Percentiles rank a stretch among this genome's conserved stretches.
Conservation (phyloP, 2,113 vertebrate genomes). For the Nyctereutes procyonoides region DNA sequence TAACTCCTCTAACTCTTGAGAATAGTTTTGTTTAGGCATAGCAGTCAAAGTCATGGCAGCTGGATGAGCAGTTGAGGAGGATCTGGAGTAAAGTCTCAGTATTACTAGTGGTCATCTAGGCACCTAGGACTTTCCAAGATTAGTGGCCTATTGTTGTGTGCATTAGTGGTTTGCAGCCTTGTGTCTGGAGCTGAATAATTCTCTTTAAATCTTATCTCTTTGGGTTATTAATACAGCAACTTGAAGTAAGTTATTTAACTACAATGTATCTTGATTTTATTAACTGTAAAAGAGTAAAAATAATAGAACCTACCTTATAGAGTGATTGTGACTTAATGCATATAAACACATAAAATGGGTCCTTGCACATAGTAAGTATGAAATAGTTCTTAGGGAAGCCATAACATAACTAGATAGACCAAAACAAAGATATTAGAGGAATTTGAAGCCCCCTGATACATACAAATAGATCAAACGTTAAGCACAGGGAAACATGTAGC, state of each 20-base stretch:
- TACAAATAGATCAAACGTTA: not conserved
- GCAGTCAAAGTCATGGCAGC: not conserved
- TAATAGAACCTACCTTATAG: not conserved
- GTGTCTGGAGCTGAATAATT: not conserved
- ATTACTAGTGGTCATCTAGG: not conserved
- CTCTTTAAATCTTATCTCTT: not conserved
- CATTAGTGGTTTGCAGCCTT: not conserved
- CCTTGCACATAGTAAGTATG: not conserved
- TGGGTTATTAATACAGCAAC: not conserved
- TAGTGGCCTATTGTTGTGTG: not conserved
- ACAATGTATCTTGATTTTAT: not conserved
- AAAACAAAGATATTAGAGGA: not conserved
- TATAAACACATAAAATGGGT: not conserved
- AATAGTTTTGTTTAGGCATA: not conserved
- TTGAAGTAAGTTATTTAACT: not conserved
- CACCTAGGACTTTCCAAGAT: not conserved
- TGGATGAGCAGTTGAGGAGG: rapidly evolving
- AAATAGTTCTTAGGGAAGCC: not conserved
- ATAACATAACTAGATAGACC: not conserved
- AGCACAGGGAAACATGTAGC: not conserved
- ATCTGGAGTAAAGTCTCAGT: not conserved
- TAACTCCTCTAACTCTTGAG: not conserved
- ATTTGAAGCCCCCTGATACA: not conserved
- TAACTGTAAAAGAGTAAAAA: not conserved
- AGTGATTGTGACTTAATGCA: not conserved